Base-by-base conservation (phyloP, 2,888 invertebrate genomes). In the Oscheius myriophilus region DNA sequence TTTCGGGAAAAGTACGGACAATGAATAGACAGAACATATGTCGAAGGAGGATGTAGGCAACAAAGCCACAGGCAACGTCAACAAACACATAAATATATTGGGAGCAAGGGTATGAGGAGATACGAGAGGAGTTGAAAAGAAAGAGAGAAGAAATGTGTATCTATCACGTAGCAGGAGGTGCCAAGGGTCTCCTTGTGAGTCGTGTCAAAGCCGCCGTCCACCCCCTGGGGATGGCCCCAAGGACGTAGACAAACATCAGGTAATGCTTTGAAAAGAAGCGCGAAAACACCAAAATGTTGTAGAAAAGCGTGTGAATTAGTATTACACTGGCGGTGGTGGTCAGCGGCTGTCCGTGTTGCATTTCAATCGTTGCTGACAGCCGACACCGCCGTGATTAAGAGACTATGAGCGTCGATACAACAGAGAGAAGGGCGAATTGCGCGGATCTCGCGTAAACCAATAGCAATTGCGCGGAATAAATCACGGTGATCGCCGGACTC, bases 311-410 rank as follows among this genome's bases (percentile, higher is more conserved):
- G 43, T 45, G 58, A 42, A 58, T 33, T 33, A 23, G 45, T 41
- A 21, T 58, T 58, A 58, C 58, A 58, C n/a, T 43, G 18, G n/a
- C 23, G 33, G 16, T 21, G 53, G 57, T 58, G 58, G 58, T 58
- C 58, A 58, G 58, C 45, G 41, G 21, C 58, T 41, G 58, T 41
- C 21, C 58, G 58, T 58, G 58, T 58, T 58, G 58, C 58, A 58
- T 43, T 58, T 58, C 58, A 58, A 33, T 43, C 23, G 45, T 26
- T 23, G 18, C 58, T 58, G 58, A 58, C 58, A 58, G 58, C 58
- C 58, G 58, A 23, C 58, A 23, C 42, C 49, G 49, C 18, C 58
- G 58, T 58, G 58, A 58, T 58, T 58, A 43, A 58, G 58, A 26
- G 43, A 58, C 58, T 58, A 58, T 45, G 58, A 26, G 33, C 33